Conservation (phyloP, 64 coral and sea anemone genomes). For the Porites australiensis region DNA sequence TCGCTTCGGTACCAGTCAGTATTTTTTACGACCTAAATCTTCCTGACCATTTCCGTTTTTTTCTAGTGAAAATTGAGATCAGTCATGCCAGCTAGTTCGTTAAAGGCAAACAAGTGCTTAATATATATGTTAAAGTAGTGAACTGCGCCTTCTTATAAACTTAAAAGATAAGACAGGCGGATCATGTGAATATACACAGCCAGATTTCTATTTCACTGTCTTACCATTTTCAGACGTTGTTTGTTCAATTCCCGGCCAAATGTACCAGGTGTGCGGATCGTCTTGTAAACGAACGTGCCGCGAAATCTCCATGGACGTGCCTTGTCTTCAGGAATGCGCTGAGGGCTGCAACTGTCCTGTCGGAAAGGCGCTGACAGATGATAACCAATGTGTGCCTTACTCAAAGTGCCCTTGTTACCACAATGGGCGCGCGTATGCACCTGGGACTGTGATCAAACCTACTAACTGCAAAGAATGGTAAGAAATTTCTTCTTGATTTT, state of each 20-base stretch:
- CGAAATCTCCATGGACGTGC: slow-evolving; percentile 70
- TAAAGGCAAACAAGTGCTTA: too few relatives aligned
- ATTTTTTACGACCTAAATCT: too few relatives aligned
- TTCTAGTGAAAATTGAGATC: too few relatives aligned
- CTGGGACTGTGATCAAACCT: slow-evolving; percentile 66
- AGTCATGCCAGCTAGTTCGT: too few relatives aligned
- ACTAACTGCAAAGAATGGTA: slow-evolving; percentile 85
- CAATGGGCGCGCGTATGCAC: slow-evolving; percentile 54
- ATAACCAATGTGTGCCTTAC: slow-evolving; percentile 70
- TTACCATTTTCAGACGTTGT: slow-evolving; percentile 37
- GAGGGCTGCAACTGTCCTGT: slow-evolving; percentile 86
- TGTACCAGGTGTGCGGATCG: slow-evolving; percentile 69
- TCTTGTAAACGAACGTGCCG: slow-evolving; percentile 78
- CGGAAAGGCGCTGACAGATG: slow-evolving; percentile 75
- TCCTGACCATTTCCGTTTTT: too few relatives aligned
- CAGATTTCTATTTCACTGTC: not conserved
- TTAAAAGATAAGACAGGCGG: too few relatives aligned
- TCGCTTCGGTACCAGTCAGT: too few relatives aligned
- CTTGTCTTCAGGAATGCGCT: slow-evolving; percentile 57
- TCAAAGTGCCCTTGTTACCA: slow-evolving; percentile 80
- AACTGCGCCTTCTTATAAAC: too few relatives aligned
- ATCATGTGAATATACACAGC: too few relatives aligned
- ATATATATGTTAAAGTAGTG: too few relatives aligned
- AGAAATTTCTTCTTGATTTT: not conserved
- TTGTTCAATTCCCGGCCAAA: slow-evolving; percentile 63